These are phyloP conservation scores for Ditula angustiorana DNA, from an alignment of 2,888 invertebrate genomes.

Conservation along the genomic window DNA sequence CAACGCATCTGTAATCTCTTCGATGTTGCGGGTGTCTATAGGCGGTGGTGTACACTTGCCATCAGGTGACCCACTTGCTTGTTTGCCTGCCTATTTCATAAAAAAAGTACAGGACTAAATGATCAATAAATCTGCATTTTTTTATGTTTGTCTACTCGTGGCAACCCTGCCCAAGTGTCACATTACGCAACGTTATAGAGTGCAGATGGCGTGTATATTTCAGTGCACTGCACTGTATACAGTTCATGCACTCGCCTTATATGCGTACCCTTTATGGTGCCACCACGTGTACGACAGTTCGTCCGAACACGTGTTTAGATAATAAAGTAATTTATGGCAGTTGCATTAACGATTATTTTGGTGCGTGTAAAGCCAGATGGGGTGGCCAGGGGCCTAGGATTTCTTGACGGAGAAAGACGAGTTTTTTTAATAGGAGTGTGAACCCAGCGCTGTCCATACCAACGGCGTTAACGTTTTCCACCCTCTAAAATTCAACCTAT, in stretches of 20 bases:
- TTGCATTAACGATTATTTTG: conserved; percentile 3
- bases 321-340: conserved; percentile 7
- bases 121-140: background rate
- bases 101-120: background rate
- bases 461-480: no score
- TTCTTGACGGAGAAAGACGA: no score
- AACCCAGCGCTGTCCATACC: no score
- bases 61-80: no score
- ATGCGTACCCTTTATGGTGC: background rate
- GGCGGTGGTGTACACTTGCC: no score
- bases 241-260: conserved; percentile 2
- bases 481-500: no score
- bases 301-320: conserved; percentile 14
- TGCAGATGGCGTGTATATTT: conserved; percentile 30
- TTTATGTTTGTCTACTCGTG: background rate
- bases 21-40: no score
- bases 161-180: conserved; percentile 25
- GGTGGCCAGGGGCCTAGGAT: no score
- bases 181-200: conserved; percentile 31
- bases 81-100: background rate
- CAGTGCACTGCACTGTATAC: background rate
- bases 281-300: conserved; percentile 8
- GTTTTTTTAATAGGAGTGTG: no score
- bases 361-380: background rate
- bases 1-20: no score